Conservation (phyloP, 2,888 invertebrate genomes). For the Chymomyza fuscimana region DNA sequence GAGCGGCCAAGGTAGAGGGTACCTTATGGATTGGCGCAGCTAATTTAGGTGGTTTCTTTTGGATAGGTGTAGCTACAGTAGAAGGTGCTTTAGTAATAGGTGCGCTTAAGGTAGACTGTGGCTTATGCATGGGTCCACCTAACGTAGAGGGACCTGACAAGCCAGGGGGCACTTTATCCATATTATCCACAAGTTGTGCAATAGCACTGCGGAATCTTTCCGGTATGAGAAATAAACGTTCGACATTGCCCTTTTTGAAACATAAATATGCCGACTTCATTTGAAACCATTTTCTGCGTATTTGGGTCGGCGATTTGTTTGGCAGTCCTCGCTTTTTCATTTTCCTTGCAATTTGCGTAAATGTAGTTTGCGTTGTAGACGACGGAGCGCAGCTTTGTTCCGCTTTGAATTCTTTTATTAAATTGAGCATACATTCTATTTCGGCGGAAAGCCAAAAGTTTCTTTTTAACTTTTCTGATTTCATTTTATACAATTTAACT, state of each 20-base stretch:
- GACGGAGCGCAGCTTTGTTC: constrained; percentile 48
- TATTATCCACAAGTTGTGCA: constrained; percentile 70
- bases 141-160: constrained; percentile 3
- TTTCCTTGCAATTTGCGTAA: constrained; percentile 71
- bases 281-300: constrained; percentile 75
- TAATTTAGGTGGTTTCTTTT: neutral
- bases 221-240: constrained; percentile 70
- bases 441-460: constrained; percentile 74
- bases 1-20: no score
- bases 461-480: constrained; percentile 66
- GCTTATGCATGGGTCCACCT: neutral
- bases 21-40: neutral
- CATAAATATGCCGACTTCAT: constrained; percentile 76
- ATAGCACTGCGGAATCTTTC: constrained; percentile 69
- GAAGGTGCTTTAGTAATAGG: neutral
- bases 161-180: neutral
- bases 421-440: constrained; percentile 74
- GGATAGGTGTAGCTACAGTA: constrained; percentile 13
- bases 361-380: constrained; percentile 68
- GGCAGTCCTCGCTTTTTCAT: constrained; percentile 73
- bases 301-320: constrained; percentile 74
- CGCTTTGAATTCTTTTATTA: constrained; percentile 66
- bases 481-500: constrained; percentile 45
- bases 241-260: constrained; percentile 74
- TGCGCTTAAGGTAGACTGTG: constrained; percentile 7